These are phyloP conservation scores for Parotocinclus haroldoi DNA, from an alignment of 2,797 vertebrate species.

Conservation along the genomic window DNA sequence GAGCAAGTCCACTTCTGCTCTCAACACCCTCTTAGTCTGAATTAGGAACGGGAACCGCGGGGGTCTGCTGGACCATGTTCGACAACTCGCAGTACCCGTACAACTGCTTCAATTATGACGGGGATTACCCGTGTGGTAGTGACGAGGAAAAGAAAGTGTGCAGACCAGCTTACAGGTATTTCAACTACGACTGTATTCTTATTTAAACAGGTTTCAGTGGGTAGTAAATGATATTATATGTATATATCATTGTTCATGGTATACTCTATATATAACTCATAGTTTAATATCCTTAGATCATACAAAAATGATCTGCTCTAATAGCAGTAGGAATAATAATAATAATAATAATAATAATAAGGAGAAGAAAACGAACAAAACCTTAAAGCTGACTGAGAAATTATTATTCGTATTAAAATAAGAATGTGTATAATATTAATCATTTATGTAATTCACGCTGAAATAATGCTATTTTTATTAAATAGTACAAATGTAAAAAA, in stretches of 20 bases:
- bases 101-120: conserved; percentile 97
- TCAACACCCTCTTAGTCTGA: conserved; percentile 26
- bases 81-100: conserved; percentile 95
- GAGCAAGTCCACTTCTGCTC: conserved; percentile 18
- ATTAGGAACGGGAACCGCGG: conserved; percentile 44
- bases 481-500: background rate
- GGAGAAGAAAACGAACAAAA: background rate
- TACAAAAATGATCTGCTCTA: no score
- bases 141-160: conserved; percentile 90
- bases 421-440: no score
- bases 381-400: no score
- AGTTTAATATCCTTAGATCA: no score
- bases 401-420: no score
- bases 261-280: no score
- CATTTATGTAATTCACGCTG: no score
- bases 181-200: background rate
- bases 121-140: conserved; percentile 86
- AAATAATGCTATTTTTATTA: no score
- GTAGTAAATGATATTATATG: no score
- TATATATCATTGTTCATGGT: no score
- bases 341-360: background rate
- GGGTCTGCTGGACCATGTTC: conserved; percentile 77
- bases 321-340: no score
- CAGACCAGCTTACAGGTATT: conserved; percentile 93
- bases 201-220: no score